These are phyloP conservation scores for Bembecia ichneumoniformis DNA, from an alignment of 2,888 invertebrate genomes.

Conservation along the genomic window DNA sequence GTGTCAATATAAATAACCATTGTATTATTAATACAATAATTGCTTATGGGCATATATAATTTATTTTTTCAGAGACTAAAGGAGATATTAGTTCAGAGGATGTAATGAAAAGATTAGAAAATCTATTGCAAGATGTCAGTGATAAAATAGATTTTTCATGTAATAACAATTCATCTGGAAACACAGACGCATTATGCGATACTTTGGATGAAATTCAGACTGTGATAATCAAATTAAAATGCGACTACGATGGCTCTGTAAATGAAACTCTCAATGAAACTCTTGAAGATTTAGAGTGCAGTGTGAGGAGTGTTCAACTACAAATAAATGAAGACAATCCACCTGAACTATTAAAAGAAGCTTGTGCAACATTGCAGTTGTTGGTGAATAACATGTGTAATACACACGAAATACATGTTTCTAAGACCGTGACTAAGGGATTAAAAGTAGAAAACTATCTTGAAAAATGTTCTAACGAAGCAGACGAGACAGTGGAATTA, in stretches of 20 bases:
- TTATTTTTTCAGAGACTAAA: neutral
- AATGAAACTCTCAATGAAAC: slow-evolving; percentile 59
- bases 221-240: slow-evolving; percentile 56
- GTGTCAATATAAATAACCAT: too few relatives aligned
- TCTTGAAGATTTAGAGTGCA: slow-evolving; percentile 66
- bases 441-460: slow-evolving; percentile 22
- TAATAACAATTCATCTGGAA: slow-evolving; percentile 22
- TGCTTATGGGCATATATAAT: neutral
- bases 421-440: slow-evolving; percentile 15
- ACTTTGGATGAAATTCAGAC: slow-evolving; percentile 61
- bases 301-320: slow-evolving; percentile 62
- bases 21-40: too few relatives aligned
- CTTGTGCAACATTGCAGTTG: slow-evolving; percentile 50
- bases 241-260: slow-evolving; percentile 41
- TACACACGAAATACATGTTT: slow-evolving; percentile 24
- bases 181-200: slow-evolving; percentile 39
- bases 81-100: slow-evolving; percentile 11
- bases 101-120: slow-evolving; percentile 35
- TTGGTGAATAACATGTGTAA: slow-evolving; percentile 45
- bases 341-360: slow-evolving; percentile 47
- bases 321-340: slow-evolving; percentile 57
- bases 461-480: slow-evolving; percentile 34
- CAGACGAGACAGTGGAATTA: slow-evolving; percentile 41
- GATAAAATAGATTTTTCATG: slow-evolving; percentile 29
- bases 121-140: slow-evolving; percentile 41